Evolutionary conservation across 2,888 invertebrate species (phyloP).

Genomic region (Seira musarum): DNA sequence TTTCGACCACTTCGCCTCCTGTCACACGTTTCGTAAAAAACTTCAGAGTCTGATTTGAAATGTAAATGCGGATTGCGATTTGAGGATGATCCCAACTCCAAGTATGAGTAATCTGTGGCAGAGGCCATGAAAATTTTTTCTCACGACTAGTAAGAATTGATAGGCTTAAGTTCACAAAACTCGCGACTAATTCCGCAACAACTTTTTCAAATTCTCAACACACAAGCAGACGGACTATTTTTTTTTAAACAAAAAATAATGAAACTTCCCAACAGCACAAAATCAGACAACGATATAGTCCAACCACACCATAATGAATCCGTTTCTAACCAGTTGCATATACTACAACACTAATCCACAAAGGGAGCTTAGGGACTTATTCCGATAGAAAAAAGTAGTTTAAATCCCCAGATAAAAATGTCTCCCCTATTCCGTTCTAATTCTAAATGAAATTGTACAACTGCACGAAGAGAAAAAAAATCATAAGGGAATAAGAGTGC

Average conservation of each 20-base stretch:
- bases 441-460: neutral
- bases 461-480: constrained; percentile 16
- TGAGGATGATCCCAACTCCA: constrained; percentile 27
- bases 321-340: constrained; percentile 13
- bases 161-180: constrained; percentile 38
- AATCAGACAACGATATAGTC: too few species aligned
- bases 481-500: constrained; percentile 30
- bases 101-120: constrained; percentile 45
- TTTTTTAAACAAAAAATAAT: neutral
- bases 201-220: constrained; percentile 15
- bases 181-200: neutral
- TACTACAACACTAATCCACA: constrained; percentile 15
- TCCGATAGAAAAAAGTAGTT: neutral
- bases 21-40: constrained; percentile 53
- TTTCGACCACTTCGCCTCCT: constrained; percentile 36
- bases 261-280: constrained; percentile 6
- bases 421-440: constrained; percentile 1
- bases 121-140: constrained; percentile 45
- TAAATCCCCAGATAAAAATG: constrained; percentile 4
- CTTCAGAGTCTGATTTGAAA: constrained; percentile 40
- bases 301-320: constrained; percentile 3
- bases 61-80: constrained; percentile 33
- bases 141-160: constrained; percentile 1
- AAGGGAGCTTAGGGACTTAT: constrained; percentile 8
- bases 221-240: neutral